phyloP scores from a whole-genome alignment of 1,140 invertebrate genomes.

The Schlechtendalia chinensis region DNA sequence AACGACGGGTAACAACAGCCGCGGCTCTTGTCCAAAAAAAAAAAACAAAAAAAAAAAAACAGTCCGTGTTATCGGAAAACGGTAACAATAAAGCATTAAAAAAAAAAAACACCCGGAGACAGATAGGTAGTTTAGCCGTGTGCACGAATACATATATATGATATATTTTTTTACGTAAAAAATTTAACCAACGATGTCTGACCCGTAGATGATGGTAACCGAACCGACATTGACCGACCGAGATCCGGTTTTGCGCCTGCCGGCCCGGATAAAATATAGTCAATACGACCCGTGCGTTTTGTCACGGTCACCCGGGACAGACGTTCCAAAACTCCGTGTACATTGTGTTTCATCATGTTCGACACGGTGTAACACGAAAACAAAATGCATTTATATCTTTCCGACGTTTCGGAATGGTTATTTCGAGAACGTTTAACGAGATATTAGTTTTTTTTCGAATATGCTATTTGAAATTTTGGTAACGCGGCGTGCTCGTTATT shows the following conservation, averaged over 20 bases:
- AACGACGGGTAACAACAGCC: background rate
- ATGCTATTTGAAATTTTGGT: no score
- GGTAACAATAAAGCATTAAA: background rate
- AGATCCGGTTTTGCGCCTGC: background rate
- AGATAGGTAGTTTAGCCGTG: background rate
- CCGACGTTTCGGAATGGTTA: no score
- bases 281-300: no score
- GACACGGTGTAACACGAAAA: no score
- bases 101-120: background rate
- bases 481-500: no score
- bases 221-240: constrained; percentile 19
- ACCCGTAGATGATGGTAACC: background rate
- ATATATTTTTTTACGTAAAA: background rate
- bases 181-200: background rate
- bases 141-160: background rate
- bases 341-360: background rate
- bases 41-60: no score
- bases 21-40: background rate
- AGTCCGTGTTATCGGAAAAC: no score
- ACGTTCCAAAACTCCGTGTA: constrained; percentile 11
- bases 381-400: no score
- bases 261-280: no score
- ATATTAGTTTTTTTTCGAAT: no score
- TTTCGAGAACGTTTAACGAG: no score
- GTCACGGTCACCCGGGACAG: background rate